Conservation (phyloP, 2,113 vertebrate genomes). For the Catharus fuscescens region DNA sequence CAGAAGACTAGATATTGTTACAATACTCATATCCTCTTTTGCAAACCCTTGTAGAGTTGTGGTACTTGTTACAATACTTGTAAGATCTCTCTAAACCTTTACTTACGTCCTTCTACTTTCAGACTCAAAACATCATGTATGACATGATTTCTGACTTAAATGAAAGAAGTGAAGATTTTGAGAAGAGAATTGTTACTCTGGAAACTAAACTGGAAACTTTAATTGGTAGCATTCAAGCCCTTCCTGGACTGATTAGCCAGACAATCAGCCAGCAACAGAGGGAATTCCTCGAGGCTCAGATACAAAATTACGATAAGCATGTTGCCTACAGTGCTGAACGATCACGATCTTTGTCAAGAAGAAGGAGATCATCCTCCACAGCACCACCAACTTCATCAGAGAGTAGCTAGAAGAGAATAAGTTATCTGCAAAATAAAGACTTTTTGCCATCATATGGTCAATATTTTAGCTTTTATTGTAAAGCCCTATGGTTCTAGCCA, state of each 20-base stretch:
- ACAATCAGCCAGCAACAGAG: conserved; percentile 94
- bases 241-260: conserved; percentile 95
- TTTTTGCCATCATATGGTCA: conserved; percentile 99
- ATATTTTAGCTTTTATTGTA: conserved; percentile 99
- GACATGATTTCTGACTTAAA: conserved; percentile 99
- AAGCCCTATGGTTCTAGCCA: conserved; percentile 99
- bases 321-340: conserved; percentile 84
- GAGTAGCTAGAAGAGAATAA: conserved; percentile 95
- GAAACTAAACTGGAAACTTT: conserved; percentile 96
- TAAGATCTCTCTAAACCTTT: background rate
- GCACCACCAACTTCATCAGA: conserved; percentile 97
- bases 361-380: conserved; percentile 92
- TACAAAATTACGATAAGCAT: conserved; percentile 91
- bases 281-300: conserved; percentile 93
- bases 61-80: background rate
- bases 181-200: conserved; percentile 95
- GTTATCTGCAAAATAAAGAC: conserved; percentile 87
- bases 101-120: conserved; percentile 64
- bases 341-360: conserved; percentile 90
- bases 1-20: background rate
- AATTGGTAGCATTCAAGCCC: conserved; percentile 93
- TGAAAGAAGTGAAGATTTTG: conserved; percentile 96
- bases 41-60: background rate
- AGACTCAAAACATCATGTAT: conserved; percentile 99
- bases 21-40: background rate